Base-by-base conservation (phyloP, 2,113 vertebrate genomes). In the Sapayoa aenigma region DNA sequence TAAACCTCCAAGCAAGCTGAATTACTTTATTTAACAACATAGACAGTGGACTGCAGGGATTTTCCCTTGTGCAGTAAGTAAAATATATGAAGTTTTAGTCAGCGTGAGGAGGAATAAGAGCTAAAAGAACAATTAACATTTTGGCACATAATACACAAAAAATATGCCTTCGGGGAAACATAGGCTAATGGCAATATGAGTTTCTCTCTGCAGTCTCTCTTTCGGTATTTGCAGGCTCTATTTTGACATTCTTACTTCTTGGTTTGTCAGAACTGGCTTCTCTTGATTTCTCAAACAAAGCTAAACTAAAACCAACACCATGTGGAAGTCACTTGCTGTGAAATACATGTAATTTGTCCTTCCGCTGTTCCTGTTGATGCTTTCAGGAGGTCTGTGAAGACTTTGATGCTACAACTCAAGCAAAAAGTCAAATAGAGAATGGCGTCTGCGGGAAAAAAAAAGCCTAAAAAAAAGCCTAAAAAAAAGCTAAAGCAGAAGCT, bases 51-150 rank as follows among this genome's bases (percentile, higher is more conserved):
- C 89, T 83, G 59, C 73, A 92, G 84, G 53, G 65, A 91, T 91
- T 77, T 89, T 85, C 39, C 30, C 46, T 74, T 76, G 17, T 77
- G 33, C 74, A 88, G 63, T 62, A 74, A 75, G 59, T 91, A 90
- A 95, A 93, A 80, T 59, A 87, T 67, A 90, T 59, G n/a, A 88
- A 76, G 58, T 12, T 83, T 73, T 69, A 69, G 55, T 39, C 16
- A 83, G 42, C 14, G 41, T 62, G 71, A 74, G 73, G 39, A 91
- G 33, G 25, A 69, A 24, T 30, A 83, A 78, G 30, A 95, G 56
- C 72, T 77, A 80, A 90, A 78, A 80, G 75, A 95, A 91, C 66
- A 95, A 96, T 89, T 95, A 95, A 78, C 62, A 85, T 87, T 90
- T 95, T 63, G 73, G 81, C 67, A 87, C 27, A 49, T 44, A 30